Base-by-base conservation (phyloP, 1,140 invertebrate genomes). In the Meteorus sp. region DNA sequence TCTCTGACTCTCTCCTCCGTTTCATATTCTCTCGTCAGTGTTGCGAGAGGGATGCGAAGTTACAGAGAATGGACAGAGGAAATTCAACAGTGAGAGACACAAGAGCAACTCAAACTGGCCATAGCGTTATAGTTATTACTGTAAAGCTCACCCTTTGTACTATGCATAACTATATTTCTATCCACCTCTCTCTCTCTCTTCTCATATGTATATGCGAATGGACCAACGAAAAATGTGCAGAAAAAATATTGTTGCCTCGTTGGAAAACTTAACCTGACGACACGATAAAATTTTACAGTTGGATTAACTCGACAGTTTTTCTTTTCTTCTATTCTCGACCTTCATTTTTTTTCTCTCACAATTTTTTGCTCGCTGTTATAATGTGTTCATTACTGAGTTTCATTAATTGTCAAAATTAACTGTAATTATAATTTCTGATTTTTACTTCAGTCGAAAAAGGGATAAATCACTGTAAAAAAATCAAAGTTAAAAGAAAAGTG, bases 241-340 rank as follows among this genome's bases (percentile, higher is more conserved):
- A 48, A 66, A 70, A 72, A 71, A 71, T 71, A 67, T 66, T 64
- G 63, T 68, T 54, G 47, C 59, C 43, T 56, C 53, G 15, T 8
- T 43, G 57, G 62, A 63, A 68, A 70, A 74, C 70, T 64, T 70
- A 68, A 68, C 33, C 56, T 52, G 55, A 57, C 61, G 62, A 69
- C 50, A 59, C 61, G 59, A 69, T 67, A 62, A 67, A 72, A 69
- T 69, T 70, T 69, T 63, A 67, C 63, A 62, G 56, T 63, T 56
- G 56, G 63, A 64, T 51, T 65, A 62, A 64, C 11, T 35, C 8
- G 23, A 27, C 13, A 47, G 54, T 50, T 44, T 33, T 19, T 48
- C 45, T 22, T 61, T 15, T 8, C 43, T 17, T 39, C 35, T 39
- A 25, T 29, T 37, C 25, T 37, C 37, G 39, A 27, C 6, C 29